phyloP scores from a whole-genome alignment of 1,140 invertebrate species.

The Neodiprion pinetum region DNA sequence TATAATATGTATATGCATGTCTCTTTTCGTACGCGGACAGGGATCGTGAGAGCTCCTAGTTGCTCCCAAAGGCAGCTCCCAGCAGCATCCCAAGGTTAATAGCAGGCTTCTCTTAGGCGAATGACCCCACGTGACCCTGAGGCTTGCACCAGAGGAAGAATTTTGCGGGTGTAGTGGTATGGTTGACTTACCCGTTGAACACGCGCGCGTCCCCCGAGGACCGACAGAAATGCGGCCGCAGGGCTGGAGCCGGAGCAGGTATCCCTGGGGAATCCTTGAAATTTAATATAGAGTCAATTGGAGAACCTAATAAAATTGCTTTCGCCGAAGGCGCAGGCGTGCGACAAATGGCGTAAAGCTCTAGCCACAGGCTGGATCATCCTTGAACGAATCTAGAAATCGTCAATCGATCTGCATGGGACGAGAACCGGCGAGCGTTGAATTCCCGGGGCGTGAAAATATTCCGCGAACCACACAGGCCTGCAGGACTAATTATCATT shows the following conservation, averaged over 20 bases:
- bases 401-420: neutral
- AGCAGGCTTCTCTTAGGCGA: slow-evolving; percentile 32
- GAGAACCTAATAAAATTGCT: slow-evolving; percentile 60
- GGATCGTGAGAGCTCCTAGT: neutral
- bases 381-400: neutral
- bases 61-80: neutral
- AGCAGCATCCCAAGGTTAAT: slow-evolving; percentile 31
- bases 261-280: slow-evolving; percentile 52
- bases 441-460: neutral
- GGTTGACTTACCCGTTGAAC: slow-evolving; percentile 30
- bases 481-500: slow-evolving; percentile 52
- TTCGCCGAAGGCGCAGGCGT: slow-evolving; percentile 45
- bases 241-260: slow-evolving; percentile 21
- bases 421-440: neutral
- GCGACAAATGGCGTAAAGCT: neutral
- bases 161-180: slow-evolving; percentile 14
- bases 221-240: slow-evolving; percentile 39
- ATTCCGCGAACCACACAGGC: neutral
- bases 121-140: slow-evolving; percentile 33
- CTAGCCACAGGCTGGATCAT: neutral
- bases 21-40: neutral
- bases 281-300: slow-evolving; percentile 61
- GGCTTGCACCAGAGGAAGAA: neutral
- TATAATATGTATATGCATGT: too few relatives aligned
- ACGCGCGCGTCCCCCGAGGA: slow-evolving; percentile 33